These are phyloP conservation scores for Chamaetylas fuelleborni DNA, from an alignment of 2,113 vertebrate genomes.

Conservation along the genomic window DNA sequence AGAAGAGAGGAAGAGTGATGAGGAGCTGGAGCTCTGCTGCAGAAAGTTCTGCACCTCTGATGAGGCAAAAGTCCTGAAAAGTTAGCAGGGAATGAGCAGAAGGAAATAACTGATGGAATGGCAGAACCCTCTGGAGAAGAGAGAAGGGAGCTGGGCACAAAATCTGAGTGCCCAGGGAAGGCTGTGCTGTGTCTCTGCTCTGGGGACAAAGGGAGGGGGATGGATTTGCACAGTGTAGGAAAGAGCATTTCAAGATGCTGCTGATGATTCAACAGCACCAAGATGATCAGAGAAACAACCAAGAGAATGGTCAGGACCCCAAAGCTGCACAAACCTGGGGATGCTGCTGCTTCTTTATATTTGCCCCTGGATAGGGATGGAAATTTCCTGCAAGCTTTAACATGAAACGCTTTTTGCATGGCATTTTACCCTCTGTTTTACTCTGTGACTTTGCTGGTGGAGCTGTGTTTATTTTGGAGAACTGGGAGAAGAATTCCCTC, in stretches of 20 bases:
- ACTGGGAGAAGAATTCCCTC: neutral
- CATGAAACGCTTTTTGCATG: neutral
- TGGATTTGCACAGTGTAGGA: neutral
- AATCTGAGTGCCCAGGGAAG: fast-evolving
- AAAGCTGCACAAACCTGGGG: neutral
- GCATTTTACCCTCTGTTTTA: neutral
- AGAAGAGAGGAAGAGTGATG: neutral
- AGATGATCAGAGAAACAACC: neutral
- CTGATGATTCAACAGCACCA: neutral
- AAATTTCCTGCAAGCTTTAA: neutral
- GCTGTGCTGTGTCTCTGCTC: neutral
- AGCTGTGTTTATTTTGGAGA: neutral
- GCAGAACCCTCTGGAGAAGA: neutral
- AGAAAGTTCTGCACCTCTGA: neutral
- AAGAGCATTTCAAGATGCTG: neutral
- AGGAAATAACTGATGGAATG: neutral
- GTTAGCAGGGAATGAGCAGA: neutral
- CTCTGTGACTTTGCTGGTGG: neutral
- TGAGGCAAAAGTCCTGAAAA: neutral
- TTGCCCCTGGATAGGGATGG: neutral
- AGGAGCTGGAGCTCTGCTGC: neutral
- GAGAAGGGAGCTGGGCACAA: neutral
- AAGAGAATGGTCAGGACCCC: neutral
- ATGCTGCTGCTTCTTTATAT: fast-evolving
- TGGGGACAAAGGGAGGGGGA: neutral